Conservation (phyloP, 2,797 vertebrate genomes). For the Kryptopterus vitreolus region DNA sequence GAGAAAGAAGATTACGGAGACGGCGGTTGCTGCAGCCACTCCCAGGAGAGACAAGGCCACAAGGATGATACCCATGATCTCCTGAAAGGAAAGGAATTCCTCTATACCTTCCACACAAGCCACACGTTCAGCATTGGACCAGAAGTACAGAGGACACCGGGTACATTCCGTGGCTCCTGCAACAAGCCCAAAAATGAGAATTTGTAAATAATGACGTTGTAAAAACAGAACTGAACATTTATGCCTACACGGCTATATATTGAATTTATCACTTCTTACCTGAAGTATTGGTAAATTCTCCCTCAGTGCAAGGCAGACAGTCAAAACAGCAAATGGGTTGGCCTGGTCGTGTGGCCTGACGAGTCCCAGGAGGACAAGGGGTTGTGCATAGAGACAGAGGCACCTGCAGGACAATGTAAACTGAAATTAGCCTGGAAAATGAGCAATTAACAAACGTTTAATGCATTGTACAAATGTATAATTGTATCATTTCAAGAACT, state of each 20-base stretch:
- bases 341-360: conserved; percentile 63
- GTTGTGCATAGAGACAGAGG: conserved; percentile 69
- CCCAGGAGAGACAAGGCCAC: conserved; percentile 66
- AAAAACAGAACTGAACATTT: not conserved
- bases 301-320: conserved; percentile 75
- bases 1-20: conserved; percentile 64
- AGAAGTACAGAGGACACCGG: conserved; percentile 69
- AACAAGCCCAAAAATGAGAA: too few species aligned
- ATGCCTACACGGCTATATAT: not conserved
- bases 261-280: conserved; percentile 53
- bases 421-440: not conserved
- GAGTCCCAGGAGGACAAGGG: conserved; percentile 69
- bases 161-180: conserved; percentile 71
- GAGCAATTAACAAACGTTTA: not conserved
- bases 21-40: conserved; percentile 60
- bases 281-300: conserved; percentile 72
- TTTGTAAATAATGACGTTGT: too few species aligned
- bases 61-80: conserved; percentile 73
- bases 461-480: not conserved
- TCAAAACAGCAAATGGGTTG: conserved; percentile 74
- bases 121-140: conserved; percentile 69
- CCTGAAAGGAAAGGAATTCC: conserved; percentile 72
- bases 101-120: conserved; percentile 67
- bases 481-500: not conserved
- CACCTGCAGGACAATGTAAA: conserved; percentile 57